Percentiles rank a stretch among this genome's conserved stretches.
These are phyloP conservation scores for Rhabdomys dilectus DNA, from an alignment of 2,113 vertebrate genomes.

Conservation along the genomic window DNA sequence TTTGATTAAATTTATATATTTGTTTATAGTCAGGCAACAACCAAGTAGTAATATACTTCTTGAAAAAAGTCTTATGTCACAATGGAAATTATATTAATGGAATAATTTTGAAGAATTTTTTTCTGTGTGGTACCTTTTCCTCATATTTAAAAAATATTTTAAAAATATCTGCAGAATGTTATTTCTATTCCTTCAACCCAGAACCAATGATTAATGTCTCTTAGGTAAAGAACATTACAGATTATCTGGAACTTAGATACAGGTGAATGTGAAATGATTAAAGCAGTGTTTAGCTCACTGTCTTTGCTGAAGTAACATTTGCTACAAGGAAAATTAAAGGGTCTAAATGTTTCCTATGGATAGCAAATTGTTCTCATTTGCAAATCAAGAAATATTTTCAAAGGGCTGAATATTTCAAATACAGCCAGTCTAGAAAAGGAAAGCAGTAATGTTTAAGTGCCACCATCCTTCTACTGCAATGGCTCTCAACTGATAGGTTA, in stretches of 20 bases:
- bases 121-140: neutral
- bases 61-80: conserved; percentile 15
- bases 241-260: neutral
- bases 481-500: neutral
- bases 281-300: neutral
- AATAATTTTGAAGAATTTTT: conserved; percentile 11
- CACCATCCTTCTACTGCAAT: neutral
- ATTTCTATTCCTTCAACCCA: conserved; percentile 30
- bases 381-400: neutral
- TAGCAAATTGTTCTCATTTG: neutral
- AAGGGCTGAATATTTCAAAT: neutral
- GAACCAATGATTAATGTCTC: neutral
- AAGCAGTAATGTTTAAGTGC: neutral
- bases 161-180: neutral
- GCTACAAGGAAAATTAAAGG: neutral
- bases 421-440: neutral
- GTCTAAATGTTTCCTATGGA: neutral
- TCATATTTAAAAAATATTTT: neutral
- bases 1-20: conserved; percentile 25
- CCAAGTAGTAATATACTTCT: conserved; percentile 1
- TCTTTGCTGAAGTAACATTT: neutral
- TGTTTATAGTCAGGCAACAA: conserved; percentile 13
- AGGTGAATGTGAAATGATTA: neutral
- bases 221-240: neutral
- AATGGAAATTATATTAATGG: conserved; percentile 9